These are phyloP conservation scores for Enteromius anoplus DNA, from an alignment of 2,797 vertebrate genomes.

Conservation along the genomic window DNA sequence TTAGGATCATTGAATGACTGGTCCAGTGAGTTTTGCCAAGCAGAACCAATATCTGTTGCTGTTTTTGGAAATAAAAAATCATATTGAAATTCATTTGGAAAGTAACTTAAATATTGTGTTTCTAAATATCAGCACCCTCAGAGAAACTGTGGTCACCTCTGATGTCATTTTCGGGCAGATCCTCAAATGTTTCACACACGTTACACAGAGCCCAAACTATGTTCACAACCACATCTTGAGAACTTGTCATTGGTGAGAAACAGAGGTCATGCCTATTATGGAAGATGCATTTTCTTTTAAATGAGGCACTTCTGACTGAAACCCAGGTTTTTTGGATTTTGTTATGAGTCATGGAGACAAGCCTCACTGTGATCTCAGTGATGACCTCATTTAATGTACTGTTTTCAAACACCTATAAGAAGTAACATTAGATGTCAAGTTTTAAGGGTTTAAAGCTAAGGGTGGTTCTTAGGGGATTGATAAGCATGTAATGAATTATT, in stretches of 20 bases:
- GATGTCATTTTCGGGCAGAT: conserved; percentile 56
- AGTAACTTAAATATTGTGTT: not conserved
- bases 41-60: not conserved
- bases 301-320: not conserved
- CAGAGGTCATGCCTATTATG: conserved; percentile 30
- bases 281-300: not conserved
- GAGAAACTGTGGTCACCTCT: conserved; percentile 21
- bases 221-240: conserved; percentile 59
- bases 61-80: not conserved
- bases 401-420: not conserved
- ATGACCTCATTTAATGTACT: conserved; percentile 31
- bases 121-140: not conserved
- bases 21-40: not conserved
- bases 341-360: conserved; percentile 43
- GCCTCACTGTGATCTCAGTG: conserved; percentile 18
- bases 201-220: conserved; percentile 73
- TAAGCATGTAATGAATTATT: not conserved
- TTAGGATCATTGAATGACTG: not conserved
- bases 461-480: not conserved
- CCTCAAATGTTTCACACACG: conserved; percentile 57
- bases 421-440: not conserved
- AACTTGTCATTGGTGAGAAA: conserved; percentile 23
- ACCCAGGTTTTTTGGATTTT: not conserved
- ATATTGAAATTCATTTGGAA: not conserved
- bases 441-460: not conserved